Conservation (phyloP, 2,797 vertebrate genomes). For the Brachyalestes nurse region DNA sequence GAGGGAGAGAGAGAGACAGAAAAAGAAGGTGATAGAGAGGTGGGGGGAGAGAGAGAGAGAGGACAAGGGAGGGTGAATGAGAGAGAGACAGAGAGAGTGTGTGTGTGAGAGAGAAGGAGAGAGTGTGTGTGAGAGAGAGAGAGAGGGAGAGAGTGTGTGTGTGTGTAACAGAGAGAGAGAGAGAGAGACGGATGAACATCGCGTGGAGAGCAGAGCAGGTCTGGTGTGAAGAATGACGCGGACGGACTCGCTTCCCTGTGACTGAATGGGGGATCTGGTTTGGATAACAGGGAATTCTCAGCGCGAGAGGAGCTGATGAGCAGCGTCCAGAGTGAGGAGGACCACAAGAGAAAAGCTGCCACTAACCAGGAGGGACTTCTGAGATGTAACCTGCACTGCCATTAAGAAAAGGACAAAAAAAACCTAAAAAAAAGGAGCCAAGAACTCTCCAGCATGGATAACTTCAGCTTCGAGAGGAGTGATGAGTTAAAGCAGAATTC, state of each 20-base stretch:
- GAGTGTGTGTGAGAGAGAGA: background rate
- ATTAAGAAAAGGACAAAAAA: background rate
- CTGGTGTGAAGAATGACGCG: conserved; percentile 58
- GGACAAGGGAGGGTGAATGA: conserved; percentile 38
- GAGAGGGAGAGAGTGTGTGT: background rate
- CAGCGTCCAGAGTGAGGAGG: conserved; percentile 59
- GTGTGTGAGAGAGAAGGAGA: background rate
- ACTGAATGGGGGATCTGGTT: conserved; percentile 8
- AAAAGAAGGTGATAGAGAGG: background rate
- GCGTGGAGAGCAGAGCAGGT: conserved; percentile 43
- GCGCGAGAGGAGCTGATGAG: conserved; percentile 53
- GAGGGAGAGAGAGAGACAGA: background rate
- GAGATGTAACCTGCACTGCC: conserved; percentile 4
- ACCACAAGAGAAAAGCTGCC: conserved; percentile 17
- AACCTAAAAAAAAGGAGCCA: conserved; percentile 9
- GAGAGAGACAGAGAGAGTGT: conserved; percentile 41
- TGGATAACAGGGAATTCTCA: conserved; percentile 23
- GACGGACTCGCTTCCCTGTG: conserved; percentile 43
- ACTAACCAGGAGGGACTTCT: conserved; percentile 19
- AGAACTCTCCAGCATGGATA: conserved; percentile 72
- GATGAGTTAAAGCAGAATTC: conserved; percentile 59
- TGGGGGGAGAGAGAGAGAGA: background rate
- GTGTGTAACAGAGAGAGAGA: no score
- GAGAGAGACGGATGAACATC: background rate
- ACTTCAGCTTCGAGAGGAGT: conserved; percentile 68